Evolutionary conservation across 2,888 invertebrate genomes (phyloP).

Genomic region (Plebejus melissa): DNA sequence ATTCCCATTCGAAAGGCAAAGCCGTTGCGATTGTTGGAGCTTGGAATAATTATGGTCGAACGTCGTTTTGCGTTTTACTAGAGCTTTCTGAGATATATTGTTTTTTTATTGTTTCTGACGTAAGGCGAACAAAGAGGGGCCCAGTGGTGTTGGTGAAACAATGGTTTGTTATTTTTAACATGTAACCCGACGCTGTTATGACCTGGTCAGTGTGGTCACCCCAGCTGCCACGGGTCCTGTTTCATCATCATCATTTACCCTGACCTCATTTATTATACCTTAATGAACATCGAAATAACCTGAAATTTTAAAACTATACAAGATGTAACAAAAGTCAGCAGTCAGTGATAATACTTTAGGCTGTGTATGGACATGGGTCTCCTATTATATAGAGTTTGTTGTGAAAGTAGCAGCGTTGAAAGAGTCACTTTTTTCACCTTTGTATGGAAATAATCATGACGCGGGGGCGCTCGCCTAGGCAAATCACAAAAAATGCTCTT

Average conservation of each 20-base stretch:
- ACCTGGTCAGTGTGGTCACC: slow-evolving; percentile 40
- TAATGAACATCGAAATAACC: not conserved
- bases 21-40: not conserved
- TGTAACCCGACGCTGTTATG: slow-evolving; percentile 59
- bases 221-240: slow-evolving; percentile 40
- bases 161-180: slow-evolving; percentile 47
- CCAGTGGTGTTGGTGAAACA: slow-evolving; percentile 40
- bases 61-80: slow-evolving; percentile 8
- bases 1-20: not conserved
- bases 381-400: no score
- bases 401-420: no score
- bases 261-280: not conserved
- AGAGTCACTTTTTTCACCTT: no score
- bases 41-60: not conserved
- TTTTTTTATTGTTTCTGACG: slow-evolving; percentile 37
- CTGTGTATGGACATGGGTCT: no score
- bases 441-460: no score
- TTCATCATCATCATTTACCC: slow-evolving; percentile 25
- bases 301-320: not conserved
- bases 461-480: no score
- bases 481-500: no score
- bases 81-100: slow-evolving; percentile 18
- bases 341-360: no score
- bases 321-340: no score
- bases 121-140: slow-evolving; percentile 35